These are phyloP conservation scores for Stylophora pistillata DNA, from an alignment of 64 coral and sea anemone genomes.

Conservation along the genomic window DNA sequence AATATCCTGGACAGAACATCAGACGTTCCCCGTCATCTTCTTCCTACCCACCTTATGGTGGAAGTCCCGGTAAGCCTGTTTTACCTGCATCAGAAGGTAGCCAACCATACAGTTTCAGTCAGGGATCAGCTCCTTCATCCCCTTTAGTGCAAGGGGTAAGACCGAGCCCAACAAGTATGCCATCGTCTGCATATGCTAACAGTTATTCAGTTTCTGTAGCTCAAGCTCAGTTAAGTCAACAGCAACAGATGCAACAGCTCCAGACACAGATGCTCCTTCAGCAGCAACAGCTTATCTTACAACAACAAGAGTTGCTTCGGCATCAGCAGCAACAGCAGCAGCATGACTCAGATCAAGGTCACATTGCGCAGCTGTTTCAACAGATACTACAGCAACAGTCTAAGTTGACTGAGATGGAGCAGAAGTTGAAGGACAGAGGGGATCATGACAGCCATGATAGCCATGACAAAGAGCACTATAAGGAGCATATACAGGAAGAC, in stretches of 20 bases:
- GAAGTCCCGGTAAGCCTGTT: not conserved
- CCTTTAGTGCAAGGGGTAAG: constrained; percentile 46
- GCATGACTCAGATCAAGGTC: constrained; percentile 61
- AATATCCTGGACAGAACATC: constrained; percentile 1
- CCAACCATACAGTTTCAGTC: constrained; percentile 18
- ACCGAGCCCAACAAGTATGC: constrained; percentile 1
- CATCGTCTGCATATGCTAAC: constrained; percentile 51
- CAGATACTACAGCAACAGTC: constrained; percentile 55
- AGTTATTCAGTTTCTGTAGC: constrained; percentile 66
- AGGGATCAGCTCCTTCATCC: not conserved
- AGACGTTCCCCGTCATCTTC: not conserved
- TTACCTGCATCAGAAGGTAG: not conserved
- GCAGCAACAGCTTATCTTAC: constrained; percentile 57
- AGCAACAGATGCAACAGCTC: constrained; percentile 55
- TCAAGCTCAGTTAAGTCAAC: constrained; percentile 55
- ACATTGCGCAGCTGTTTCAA: constrained; percentile 43
- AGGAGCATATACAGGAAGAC: not conserved
- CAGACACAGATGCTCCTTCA: constrained; percentile 61
- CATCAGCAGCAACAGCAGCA: constrained; percentile 55
- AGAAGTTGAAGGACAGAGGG: constrained; percentile 41
- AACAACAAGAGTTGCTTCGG: constrained; percentile 59
- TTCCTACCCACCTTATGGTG: constrained; percentile 1
- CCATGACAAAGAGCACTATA: constrained; percentile 5
- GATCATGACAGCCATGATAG: constrained; percentile 29
- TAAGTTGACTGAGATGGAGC: constrained; percentile 47